Base-by-base conservation (phyloP, 30 jellyfish, hydroid and myxozoan genomes). In the Hydra vulgaris region DNA sequence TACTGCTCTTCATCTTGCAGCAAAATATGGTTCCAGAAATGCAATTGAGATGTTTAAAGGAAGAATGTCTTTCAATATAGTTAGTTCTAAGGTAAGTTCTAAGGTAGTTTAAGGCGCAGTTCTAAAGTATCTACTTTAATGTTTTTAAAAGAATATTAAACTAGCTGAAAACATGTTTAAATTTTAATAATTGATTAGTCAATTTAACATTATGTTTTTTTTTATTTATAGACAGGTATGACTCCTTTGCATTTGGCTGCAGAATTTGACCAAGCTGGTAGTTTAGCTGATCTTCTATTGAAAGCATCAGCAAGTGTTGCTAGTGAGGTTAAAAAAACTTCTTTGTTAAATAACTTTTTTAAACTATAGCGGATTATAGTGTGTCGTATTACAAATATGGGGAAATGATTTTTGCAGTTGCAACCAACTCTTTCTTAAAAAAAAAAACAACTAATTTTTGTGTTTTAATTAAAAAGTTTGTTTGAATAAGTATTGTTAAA, bases 181-280 rank as follows among this genome's bases (percentile, higher is more conserved):
- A n/a, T n/a, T n/a, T n/a, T n/a, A n/a, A n/a, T n/a, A n/a, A n/a
- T n/a, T n/a, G n/a, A n/a, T n/a, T n/a, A n/a, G n/a, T n/a, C n/a
- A n/a, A n/a, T n/a, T n/a, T n/a, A n/a, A n/a, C n/a, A n/a, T n/a
- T n/a, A n/a, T n/a, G n/a, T 20, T 8, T 24, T 19, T 40, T 0
- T 27, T 40, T 23, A 0, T 26, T 19, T 70, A 66, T 23, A 92
- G 98, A 86, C 88, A 86, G 98, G 98, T 0, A 26, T 80, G 75
- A 83, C 95, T 7, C 95, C 98, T 22, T 83, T 92, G 22, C 98
- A 92, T 72, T 81, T 87, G 18, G 98, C 96, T 22, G 98, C 98
- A n/a, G 96, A 92, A 66, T 78, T 77, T 76, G 98, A 95, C 52
- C 95, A 87, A 77, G 85, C 89, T 23, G 96, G 73, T 21, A 79